These are phyloP conservation scores for Oceanodroma tethys DNA, from an alignment of 2,113 vertebrate species.

Conservation along the genomic window DNA sequence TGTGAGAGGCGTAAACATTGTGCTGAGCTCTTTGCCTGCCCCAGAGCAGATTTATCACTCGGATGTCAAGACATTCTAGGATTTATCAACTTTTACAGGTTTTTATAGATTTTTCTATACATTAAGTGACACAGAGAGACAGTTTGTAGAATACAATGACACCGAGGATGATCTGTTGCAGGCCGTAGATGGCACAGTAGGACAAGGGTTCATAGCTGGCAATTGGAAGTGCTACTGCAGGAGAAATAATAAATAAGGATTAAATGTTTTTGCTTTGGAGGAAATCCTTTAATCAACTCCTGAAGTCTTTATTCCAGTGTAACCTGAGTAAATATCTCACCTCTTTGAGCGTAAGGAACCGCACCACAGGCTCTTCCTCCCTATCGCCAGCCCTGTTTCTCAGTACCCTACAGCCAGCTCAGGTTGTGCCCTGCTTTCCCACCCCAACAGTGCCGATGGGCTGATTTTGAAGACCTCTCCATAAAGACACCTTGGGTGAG, in stretches of 20 bases:
- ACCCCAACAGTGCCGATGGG: accelerated
- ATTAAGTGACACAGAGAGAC: slow-evolving; percentile 21
- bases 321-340: not conserved
- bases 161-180: not conserved
- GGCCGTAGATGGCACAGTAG: not conserved
- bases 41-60: slow-evolving; percentile 19
- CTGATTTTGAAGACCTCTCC: not conserved
- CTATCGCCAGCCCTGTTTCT: accelerated
- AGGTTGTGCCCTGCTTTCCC: not conserved
- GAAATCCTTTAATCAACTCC: not conserved
- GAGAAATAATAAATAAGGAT: slow-evolving; percentile 8
- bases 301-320: not conserved
- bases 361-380: not conserved
- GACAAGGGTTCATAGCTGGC: not conserved
- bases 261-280: not conserved
- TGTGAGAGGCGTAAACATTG: not conserved
- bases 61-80: not conserved
- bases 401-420: accelerated
- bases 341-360: not conserved
- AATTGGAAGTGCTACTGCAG: not conserved
- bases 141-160: not conserved
- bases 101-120: slow-evolving; percentile 30
- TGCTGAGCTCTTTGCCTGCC: slow-evolving; percentile 23
- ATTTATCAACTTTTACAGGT: slow-evolving; percentile 52
- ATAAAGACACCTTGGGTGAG: not conserved